These are phyloP conservation scores for Malthinus flaveolus DNA, from an alignment of 2,888 invertebrate species.

Conservation along the genomic window DNA sequence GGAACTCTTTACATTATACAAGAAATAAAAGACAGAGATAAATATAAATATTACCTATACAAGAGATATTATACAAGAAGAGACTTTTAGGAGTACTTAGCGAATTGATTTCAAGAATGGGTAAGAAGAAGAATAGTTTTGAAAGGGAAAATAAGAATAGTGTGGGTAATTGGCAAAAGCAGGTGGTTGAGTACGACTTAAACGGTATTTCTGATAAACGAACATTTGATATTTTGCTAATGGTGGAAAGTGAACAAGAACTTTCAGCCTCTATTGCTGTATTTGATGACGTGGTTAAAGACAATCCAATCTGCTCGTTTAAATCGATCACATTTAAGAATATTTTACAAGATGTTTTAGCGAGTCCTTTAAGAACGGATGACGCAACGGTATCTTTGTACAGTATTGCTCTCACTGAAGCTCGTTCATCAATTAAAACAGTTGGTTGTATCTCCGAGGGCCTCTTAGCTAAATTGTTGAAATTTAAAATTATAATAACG, in stretches of 20 bases:
- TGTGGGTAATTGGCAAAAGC: background rate
- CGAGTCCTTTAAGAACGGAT: background rate
- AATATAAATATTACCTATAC: too few relatives aligned
- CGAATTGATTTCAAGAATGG: too few relatives aligned
- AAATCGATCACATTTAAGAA: background rate
- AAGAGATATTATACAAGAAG: too few relatives aligned
- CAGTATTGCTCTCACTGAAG: background rate
- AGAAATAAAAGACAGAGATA: too few relatives aligned
- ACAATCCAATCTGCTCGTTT: background rate
- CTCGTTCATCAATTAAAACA: too few relatives aligned
- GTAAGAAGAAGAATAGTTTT: too few relatives aligned
- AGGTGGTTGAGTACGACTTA: background rate
- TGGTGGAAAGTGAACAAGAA: background rate
- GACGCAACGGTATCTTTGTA: background rate
- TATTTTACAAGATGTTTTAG: background rate
- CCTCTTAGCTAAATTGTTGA: background rate
- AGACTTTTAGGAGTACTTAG: too few relatives aligned
- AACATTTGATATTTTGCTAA: background rate
- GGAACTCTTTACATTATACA: too few relatives aligned
- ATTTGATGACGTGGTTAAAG: background rate
- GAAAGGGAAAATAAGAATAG: too few relatives aligned
- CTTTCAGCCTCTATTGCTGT: background rate
- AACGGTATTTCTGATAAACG: background rate
- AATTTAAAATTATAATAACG: background rate
- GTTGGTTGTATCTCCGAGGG: background rate